Conservation (phyloP, 2,113 vertebrate species). For the Charadrius vociferus region DNA sequence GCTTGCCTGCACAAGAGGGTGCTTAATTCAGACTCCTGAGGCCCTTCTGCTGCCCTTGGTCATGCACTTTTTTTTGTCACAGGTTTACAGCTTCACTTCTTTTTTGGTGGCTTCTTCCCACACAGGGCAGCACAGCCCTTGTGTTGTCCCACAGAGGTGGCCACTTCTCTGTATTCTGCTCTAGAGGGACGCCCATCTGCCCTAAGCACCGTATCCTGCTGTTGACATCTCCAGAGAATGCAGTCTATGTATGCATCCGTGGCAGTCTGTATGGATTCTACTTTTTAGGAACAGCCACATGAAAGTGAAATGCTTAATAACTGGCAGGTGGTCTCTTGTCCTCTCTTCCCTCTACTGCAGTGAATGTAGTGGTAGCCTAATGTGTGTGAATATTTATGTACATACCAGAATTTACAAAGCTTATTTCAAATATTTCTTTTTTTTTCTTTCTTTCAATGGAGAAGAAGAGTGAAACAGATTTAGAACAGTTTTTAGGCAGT, state of each 20-base stretch:
- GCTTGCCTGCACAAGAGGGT: not conserved
- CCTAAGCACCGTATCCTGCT: not conserved
- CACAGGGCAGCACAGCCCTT: not conserved
- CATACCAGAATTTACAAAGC: not conserved
- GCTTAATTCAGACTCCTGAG: not conserved
- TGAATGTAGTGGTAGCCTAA: not conserved
- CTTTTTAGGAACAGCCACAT: not conserved
- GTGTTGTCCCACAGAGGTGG: not conserved
- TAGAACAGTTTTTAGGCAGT: not conserved
- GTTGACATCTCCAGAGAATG: not conserved
- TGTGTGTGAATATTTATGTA: not conserved
- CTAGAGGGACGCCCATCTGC: not conserved
- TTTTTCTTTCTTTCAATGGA: not conserved
- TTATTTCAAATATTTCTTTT: not conserved
- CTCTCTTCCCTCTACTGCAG: not conserved
- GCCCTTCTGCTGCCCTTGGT: not conserved
- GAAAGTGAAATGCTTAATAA: not conserved
- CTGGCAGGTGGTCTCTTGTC: not conserved
- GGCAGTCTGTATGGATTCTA: not conserved
- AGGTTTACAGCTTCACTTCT: not conserved
- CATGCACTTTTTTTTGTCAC: fast-evolving
- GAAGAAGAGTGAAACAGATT: not conserved
- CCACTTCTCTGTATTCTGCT: fast-evolving
- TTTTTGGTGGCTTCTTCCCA: not conserved
- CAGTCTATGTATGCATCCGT: not conserved